Evolutionary conservation across 1,140 invertebrate genomes (phyloP), one percentile per base, ranked within the genome.

Genomic region (Drosophila dunni): DNA sequence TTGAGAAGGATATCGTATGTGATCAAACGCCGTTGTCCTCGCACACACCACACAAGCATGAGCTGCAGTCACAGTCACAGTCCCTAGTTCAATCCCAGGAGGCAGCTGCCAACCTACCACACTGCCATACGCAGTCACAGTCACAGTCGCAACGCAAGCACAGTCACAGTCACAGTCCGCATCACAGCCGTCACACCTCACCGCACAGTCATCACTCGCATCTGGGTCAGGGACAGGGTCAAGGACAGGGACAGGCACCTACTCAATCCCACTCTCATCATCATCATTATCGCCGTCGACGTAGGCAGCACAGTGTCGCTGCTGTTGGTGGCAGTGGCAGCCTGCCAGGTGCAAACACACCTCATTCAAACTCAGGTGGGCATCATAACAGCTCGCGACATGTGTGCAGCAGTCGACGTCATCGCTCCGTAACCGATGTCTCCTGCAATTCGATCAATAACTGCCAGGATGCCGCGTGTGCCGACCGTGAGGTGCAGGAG

Each of bases 1-100:
- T 83, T 85, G 91, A 92, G 51, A 92, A 92, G 73, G 90, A 92
- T 67, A 83, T 85, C 77, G 91, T 89, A 78, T 91, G 91, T 92
- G 91, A 92, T 81, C 86, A 92, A 66, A 75, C 78, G 70, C 86
- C 75, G 54, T 62, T 24, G 45, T 33, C 81, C 75, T 70, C 72
- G 74, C 78, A 68, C 64, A 64, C 45, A 15, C 76, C 75, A 17
- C 77, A 58, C 38, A 44, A 61, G 36, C 66, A 71, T 40, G 64
- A 75, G 24, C 58, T 56, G 29, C 75, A 78, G 60, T 50, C 64
- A 36, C 73, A 79, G 50, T 40, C 53, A 20, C 71, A 75, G 62
- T 57, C 65, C 54, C 75, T 72, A 29, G 5, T 29, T 29, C 24
- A 29, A 60, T 67, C 56, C 54, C 78, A 72, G 75, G 72, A 71